Base-by-base conservation (phyloP, 2,797 vertebrate species). In the Melopsittacus undulatus region DNA sequence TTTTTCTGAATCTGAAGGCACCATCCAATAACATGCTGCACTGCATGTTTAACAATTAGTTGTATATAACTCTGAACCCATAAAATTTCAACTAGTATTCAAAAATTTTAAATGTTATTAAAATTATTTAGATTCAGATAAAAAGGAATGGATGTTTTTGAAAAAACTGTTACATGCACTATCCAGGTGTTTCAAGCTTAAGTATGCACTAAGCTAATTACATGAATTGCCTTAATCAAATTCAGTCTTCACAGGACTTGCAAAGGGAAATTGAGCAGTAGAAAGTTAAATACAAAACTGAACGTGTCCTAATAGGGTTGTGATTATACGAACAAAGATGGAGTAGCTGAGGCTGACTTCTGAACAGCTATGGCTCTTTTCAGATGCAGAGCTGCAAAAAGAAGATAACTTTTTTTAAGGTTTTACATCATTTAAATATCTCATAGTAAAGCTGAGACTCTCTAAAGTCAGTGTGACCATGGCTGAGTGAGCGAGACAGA, bases 81-180 rank as follows among this genome's bases (percentile, higher is more conserved):
- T 3, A 13, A 74, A 62, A 46, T 30, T 54, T 43, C 14, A 68
- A 57, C 10, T 36, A 40, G 4, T 29, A 8, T 34, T 68, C 15
- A 52, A 88, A 48, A 75, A 57, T 89, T 81, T 73, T 22, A 80
- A 83, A 51, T 74, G 4, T 36, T 80, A 45, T 85, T 90, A 78
- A 40, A 83, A 56, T 70, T 52, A 62, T 36, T n/a, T 10, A 46
- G 7, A 46, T 49, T 78, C 45, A 32, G 21, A 12, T 48, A 67
- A 74, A 30, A 67, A 74, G 19, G 43, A 75, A 91, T 20, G 0
- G 40, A 61, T 76, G 5, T 27, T 61, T 86, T 54, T 92, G 5
- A 1, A 78, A 91, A 56, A 62, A 42, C 30, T 54, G 23, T 46
- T 73, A 7, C 30, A 29, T 19, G 24, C 4, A 23, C 32, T 91